phyloP scores from a whole-genome alignment of 1,140 invertebrate genomes.

The Notospermus geniculatus region DNA sequence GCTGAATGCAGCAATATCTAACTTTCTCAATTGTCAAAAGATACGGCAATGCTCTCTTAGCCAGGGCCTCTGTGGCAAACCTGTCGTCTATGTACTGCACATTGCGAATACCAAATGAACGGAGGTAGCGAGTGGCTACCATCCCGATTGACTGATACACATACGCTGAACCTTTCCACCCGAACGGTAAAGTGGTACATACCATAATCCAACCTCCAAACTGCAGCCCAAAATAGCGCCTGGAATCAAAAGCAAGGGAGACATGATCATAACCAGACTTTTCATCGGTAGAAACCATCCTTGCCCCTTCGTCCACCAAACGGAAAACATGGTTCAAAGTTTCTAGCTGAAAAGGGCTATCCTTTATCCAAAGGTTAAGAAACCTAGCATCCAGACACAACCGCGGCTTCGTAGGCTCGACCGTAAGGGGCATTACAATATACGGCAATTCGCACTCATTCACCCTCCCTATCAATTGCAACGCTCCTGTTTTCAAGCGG shows the following conservation, averaged over 20 bases:
- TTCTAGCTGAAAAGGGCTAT: slow-evolving; percentile 19
- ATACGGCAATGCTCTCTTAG: not conserved
- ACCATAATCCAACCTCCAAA: slow-evolving; percentile 19
- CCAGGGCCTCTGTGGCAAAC: not conserved
- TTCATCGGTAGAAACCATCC: slow-evolving; percentile 19
- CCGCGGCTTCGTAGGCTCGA: not conserved
- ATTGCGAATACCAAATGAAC: slow-evolving; percentile 10
- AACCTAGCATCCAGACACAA: not conserved
- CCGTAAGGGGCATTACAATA: not conserved
- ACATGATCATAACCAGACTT: slow-evolving; percentile 28
- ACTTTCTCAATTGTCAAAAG: not conserved
- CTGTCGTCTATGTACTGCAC: slow-evolving; percentile 23
- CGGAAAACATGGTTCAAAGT: slow-evolving; percentile 18
- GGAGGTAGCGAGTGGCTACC: slow-evolving; percentile 20
- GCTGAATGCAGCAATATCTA: not conserved
- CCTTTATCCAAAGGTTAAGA: slow-evolving; percentile 18
- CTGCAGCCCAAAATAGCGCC: slow-evolving; percentile 25
- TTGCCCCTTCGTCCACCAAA: slow-evolving; percentile 9
- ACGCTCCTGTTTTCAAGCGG: not conserved
- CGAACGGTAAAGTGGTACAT: slow-evolving; percentile 23
- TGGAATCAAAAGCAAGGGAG: not conserved
- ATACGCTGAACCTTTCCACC: slow-evolving; percentile 25
- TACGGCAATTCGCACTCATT: not conserved
- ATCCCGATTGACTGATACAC: slow-evolving; percentile 20
- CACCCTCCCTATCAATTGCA: not conserved